Conservation (phyloP, 2,888 invertebrate genomes). For the Acleris cristana region DNA sequence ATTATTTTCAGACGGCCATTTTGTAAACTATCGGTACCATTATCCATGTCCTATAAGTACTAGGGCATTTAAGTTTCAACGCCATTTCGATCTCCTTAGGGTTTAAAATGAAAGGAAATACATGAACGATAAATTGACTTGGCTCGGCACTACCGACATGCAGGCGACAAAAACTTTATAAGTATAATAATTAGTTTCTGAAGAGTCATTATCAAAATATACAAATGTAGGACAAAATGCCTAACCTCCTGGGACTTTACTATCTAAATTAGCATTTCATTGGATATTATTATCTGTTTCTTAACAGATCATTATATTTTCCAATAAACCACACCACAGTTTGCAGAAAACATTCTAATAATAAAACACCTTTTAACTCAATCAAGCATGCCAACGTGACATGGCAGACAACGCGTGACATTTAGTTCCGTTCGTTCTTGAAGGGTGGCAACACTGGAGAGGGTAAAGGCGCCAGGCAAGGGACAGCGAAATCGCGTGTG, state of each 20-base stretch:
- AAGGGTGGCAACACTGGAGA: conserved; percentile 18
- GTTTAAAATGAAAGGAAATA: background rate
- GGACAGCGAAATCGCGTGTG: conserved; percentile 33
- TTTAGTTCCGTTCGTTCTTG: conserved; percentile 30
- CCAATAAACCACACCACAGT: background rate
- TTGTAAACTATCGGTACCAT: background rate
- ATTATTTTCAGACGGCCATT: too few species aligned
- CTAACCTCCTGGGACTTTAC: background rate
- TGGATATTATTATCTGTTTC: too few species aligned
- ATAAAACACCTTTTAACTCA: background rate
- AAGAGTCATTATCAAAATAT: conserved; percentile 12
- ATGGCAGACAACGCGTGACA: conserved; percentile 10
- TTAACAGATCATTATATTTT: too few species aligned
- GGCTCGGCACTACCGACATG: conserved; percentile 7
- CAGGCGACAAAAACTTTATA: conserved; percentile 6
- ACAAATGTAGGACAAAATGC: background rate
- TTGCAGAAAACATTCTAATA: background rate
- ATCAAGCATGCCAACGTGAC: conserved; percentile 18
- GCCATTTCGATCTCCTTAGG: background rate
- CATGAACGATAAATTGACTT: background rate
- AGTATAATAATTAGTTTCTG: conserved; percentile 24
- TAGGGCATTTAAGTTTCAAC: background rate
- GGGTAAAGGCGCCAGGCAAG: conserved; percentile 33
- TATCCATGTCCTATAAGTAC: background rate
- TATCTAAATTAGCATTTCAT: too few species aligned